A percentile compares a stretch with the other conserved stretches of the same genome.
These are phyloP conservation scores for Cerastoderma edule DNA, from an alignment of 2,888 invertebrate genomes.

Conservation along the genomic window DNA sequence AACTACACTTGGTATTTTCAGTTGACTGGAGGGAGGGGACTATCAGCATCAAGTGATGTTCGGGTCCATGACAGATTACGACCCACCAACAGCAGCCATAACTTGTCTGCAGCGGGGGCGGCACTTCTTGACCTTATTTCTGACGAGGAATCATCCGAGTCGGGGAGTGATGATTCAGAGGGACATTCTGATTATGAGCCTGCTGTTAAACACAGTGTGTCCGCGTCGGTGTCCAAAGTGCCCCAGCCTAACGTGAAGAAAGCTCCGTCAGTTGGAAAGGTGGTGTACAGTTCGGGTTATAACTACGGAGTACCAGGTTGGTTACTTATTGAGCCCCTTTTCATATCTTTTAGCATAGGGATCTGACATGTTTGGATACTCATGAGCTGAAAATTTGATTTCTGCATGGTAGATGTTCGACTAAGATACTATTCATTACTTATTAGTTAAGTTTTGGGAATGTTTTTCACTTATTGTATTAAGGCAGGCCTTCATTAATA, in stretches of 20 bases:
- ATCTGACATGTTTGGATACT: no score
- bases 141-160: slow-evolving; percentile 56
- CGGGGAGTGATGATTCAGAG: slow-evolving; percentile 48
- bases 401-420: no score
- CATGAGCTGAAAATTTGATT: no score
- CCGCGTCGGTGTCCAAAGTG: slow-evolving; percentile 53
- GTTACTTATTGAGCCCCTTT: no score
- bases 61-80: slow-evolving; percentile 56
- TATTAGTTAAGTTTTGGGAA: no score
- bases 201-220: slow-evolving; percentile 66
- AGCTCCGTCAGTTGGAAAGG: slow-evolving; percentile 69
- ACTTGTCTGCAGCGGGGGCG: slow-evolving; percentile 51
- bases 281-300: slow-evolving; percentile 76
- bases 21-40: slow-evolving; percentile 43
- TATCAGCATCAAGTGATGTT: slow-evolving; percentile 60
- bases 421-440: no score
- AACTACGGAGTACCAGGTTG: slow-evolving; percentile 82
- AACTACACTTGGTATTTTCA: slow-evolving; percentile 22
- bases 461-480: no score
- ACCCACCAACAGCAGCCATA: slow-evolving; percentile 54
- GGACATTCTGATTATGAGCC: slow-evolving; percentile 70
- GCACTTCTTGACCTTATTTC: slow-evolving; percentile 57
- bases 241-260: slow-evolving; percentile 53
- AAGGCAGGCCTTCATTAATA: no score
- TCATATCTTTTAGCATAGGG: no score